Conservation (phyloP, 2,113 vertebrate species). For the Kryptolebias marmoratus region DNA sequence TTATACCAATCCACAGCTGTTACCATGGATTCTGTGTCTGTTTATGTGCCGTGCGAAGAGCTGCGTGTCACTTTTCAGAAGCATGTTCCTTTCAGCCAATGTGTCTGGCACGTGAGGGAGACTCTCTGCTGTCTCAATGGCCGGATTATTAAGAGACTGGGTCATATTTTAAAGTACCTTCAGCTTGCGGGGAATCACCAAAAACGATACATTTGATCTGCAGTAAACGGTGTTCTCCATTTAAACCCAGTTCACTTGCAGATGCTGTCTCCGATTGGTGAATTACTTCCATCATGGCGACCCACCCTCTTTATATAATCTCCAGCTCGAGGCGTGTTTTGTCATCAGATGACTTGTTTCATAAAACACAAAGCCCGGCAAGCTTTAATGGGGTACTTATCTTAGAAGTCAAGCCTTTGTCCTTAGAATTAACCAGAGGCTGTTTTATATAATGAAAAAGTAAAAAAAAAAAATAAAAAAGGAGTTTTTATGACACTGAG, state of each 20-base stretch:
- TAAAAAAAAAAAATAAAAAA: slow-evolving; percentile 17
- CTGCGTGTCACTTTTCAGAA: slow-evolving; percentile 29
- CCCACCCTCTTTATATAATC: slow-evolving; percentile 31
- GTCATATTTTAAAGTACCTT: slow-evolving; percentile 9
- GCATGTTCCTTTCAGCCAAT: slow-evolving; percentile 16
- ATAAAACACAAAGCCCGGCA: slow-evolving; percentile 29
- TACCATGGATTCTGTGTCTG: slow-evolving; percentile 35
- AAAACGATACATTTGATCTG: not conserved
- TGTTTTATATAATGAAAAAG: slow-evolving; percentile 34
- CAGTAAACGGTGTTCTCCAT: not conserved
- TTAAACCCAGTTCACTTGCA: not conserved
- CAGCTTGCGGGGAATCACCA: not conserved
- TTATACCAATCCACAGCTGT: slow-evolving; percentile 3
- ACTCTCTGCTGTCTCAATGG: not conserved
- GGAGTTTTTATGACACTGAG: slow-evolving; percentile 38
- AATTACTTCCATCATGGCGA: slow-evolving; percentile 10
- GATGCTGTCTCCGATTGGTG: not conserved
- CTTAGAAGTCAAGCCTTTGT: slow-evolving; percentile 26
- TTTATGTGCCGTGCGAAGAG: slow-evolving; percentile 21
- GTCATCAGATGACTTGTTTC: slow-evolving; percentile 36
- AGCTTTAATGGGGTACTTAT: slow-evolving; percentile 36
- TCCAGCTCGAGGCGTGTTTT: slow-evolving; percentile 23
- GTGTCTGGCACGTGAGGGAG: slow-evolving; percentile 16
- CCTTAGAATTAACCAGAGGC: slow-evolving; percentile 20
- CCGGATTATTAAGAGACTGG: slow-evolving; percentile 21